Conservation (phyloP, 1,140 invertebrate species). For the Leptinotarsa texana region DNA sequence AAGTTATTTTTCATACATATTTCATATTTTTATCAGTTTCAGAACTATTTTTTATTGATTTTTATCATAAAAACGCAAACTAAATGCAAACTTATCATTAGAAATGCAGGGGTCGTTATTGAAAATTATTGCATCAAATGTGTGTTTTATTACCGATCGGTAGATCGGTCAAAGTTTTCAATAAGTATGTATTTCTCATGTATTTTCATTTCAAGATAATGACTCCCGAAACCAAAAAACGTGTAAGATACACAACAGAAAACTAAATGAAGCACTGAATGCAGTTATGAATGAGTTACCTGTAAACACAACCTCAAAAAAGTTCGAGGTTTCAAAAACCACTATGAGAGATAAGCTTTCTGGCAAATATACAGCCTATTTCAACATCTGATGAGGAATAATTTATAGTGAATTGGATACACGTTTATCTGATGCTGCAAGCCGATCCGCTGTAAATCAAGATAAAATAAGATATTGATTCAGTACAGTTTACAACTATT, state of each 20-base stretch:
- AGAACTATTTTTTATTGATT: too few relatives aligned
- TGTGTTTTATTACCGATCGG: too few relatives aligned
- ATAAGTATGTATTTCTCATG: not conserved
- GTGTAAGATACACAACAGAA: constrained; percentile 8
- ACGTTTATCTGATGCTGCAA: too few relatives aligned
- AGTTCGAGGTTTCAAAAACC: constrained; percentile 6
- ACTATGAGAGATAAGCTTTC: constrained; percentile 11
- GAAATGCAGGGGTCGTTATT: too few relatives aligned
- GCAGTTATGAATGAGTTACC: constrained; percentile 7
- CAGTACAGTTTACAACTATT: constrained; percentile 39
- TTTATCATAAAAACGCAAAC: too few relatives aligned
- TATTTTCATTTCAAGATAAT: not conserved
- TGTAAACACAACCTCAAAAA: not conserved
- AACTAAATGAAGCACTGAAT: not conserved
- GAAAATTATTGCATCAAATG: too few relatives aligned
- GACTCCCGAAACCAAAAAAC: not conserved
- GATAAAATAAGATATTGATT: constrained; percentile 45
- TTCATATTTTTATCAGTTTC: too few relatives aligned
- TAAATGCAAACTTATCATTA: too few relatives aligned
- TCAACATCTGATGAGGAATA: constrained; percentile 19
- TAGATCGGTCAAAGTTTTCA: too few relatives aligned
- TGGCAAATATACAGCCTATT: constrained; percentile 1
- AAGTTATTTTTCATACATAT: not conserved
- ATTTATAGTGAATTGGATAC: constrained; percentile 12
- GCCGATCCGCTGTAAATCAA: constrained; percentile 12